phyloP scores from a whole-genome alignment of 2,888 invertebrate genomes.

The Ectemnius continuus region DNA sequence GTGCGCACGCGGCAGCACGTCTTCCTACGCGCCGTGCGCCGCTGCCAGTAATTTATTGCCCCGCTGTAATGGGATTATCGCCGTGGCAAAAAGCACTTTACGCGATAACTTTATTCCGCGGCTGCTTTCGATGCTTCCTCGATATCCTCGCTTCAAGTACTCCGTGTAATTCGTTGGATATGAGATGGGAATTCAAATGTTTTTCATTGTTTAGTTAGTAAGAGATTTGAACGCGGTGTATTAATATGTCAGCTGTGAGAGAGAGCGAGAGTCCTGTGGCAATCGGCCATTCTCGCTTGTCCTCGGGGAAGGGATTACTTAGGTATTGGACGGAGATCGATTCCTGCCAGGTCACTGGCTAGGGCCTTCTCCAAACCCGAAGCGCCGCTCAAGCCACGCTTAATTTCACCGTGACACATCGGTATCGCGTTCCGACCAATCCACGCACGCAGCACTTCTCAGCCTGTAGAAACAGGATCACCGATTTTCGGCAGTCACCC shows the following conservation, averaged over 20 bases:
- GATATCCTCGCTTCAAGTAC: not conserved
- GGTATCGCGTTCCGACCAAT: constrained; percentile 68
- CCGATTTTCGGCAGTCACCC: constrained; percentile 52
- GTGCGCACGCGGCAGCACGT: constrained; percentile 31
- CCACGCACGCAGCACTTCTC: constrained; percentile 64
- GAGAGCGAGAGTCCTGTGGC: constrained; percentile 14
- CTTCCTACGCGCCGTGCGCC: constrained; percentile 42
- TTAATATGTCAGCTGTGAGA: constrained; percentile 14
- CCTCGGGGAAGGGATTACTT: constrained; percentile 26
- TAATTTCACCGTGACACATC: constrained; percentile 73
- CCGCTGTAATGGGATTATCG: constrained; percentile 45
- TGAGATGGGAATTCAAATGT: not conserved
- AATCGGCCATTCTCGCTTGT: constrained; percentile 47
- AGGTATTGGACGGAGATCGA: constrained; percentile 58
- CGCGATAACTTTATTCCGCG: constrained; percentile 4
- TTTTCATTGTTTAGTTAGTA: not conserved
- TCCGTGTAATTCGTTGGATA: not conserved
- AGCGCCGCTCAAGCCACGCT: constrained; percentile 67
- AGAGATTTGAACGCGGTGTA: not conserved
- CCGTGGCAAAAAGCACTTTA: not conserved
- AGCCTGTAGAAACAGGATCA: constrained; percentile 55
- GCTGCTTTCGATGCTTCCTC: not conserved
- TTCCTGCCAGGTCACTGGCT: constrained; percentile 43
- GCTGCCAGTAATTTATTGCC: constrained; percentile 51
- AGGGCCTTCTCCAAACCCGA: constrained; percentile 63